Conservation (phyloP, 2,888 invertebrate genomes). For the Tipula vernalis region DNA sequence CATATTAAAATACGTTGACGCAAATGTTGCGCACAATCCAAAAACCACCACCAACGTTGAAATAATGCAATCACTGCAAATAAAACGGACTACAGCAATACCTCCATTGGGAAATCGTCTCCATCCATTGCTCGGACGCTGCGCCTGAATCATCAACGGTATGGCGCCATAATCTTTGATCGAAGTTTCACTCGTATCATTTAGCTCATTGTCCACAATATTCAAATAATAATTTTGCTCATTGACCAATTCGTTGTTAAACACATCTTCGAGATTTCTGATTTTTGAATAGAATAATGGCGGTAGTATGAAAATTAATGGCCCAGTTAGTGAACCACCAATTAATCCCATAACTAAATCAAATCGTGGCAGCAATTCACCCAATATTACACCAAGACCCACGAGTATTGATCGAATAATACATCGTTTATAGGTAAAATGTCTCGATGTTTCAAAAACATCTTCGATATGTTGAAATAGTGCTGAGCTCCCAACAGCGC, state of each 20-base stretch:
- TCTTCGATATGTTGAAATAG: slow-evolving; percentile 76
- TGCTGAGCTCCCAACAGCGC: slow-evolving; percentile 64
- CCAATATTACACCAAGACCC: slow-evolving; percentile 57
- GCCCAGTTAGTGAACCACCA: slow-evolving; percentile 72
- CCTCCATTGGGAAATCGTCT: neutral
- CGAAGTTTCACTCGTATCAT: slow-evolving; percentile 13
- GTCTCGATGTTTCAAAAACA: slow-evolving; percentile 57
- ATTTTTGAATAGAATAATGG: slow-evolving; percentile 68
- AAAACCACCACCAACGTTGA: slow-evolving; percentile 46
- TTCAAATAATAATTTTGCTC: slow-evolving; percentile 24
- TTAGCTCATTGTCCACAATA: slow-evolving; percentile 20
- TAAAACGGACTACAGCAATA: slow-evolving; percentile 21
- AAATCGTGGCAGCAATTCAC: slow-evolving; percentile 72
- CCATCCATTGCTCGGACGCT: neutral
- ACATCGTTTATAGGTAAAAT: slow-evolving; percentile 61
- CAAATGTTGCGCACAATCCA: slow-evolving; percentile 49
- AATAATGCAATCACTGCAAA: slow-evolving; percentile 38
- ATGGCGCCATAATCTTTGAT: neutral
- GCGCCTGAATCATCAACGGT: neutral
- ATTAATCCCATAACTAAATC: slow-evolving; percentile 76
- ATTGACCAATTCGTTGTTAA: slow-evolving; percentile 21
- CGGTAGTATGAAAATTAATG: slow-evolving; percentile 73
- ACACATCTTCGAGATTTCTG: slow-evolving; percentile 37
- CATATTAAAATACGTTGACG: slow-evolving; percentile 60
- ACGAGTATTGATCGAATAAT: slow-evolving; percentile 57